phyloP scores from a whole-genome alignment of 2,797 vertebrate genomes.

The Lagorchestes hirsutus region DNA sequence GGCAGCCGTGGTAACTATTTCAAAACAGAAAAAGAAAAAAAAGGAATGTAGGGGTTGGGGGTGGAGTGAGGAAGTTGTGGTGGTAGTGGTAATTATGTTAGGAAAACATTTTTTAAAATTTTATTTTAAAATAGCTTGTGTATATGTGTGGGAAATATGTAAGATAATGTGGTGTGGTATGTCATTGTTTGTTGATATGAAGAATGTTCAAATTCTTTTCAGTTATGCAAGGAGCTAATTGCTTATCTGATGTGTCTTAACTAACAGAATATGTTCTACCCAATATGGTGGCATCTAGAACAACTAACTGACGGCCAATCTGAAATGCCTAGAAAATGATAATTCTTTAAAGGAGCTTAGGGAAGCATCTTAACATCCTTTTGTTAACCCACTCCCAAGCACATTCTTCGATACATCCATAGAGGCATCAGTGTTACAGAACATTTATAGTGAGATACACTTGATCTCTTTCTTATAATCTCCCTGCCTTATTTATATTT shows the following conservation, averaged over 20 bases:
- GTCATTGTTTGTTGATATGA: slow-evolving; percentile 6
- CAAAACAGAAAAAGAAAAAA: slow-evolving; percentile 50
- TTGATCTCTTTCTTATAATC: background rate
- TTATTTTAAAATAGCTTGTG: slow-evolving; percentile 52
- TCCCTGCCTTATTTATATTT: background rate
- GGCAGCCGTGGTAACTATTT: slow-evolving; percentile 55
- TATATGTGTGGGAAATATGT: slow-evolving; percentile 23
- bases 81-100: slow-evolving; percentile 41
- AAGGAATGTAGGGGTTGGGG: slow-evolving; percentile 32
- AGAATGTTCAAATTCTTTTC: slow-evolving; percentile 38
- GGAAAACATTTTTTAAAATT: slow-evolving; percentile 62
- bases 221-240: background rate
- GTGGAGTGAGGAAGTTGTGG: slow-evolving; percentile 43
- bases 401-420: background rate
- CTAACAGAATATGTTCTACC: background rate
- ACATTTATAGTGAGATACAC: background rate
- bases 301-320: background rate
- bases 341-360: background rate
- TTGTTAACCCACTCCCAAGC: background rate
- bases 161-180: slow-evolving; percentile 14
- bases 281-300: slow-evolving; percentile 16
- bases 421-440: background rate
- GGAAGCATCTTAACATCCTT: background rate
- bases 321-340: slow-evolving; percentile 26
- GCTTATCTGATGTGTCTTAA: background rate